Percentiles rank a stretch among this genome's conserved stretches.
These are phyloP conservation scores for Acrobasis suavella DNA, from an alignment of 2,888 invertebrate genomes.

Conservation along the genomic window DNA sequence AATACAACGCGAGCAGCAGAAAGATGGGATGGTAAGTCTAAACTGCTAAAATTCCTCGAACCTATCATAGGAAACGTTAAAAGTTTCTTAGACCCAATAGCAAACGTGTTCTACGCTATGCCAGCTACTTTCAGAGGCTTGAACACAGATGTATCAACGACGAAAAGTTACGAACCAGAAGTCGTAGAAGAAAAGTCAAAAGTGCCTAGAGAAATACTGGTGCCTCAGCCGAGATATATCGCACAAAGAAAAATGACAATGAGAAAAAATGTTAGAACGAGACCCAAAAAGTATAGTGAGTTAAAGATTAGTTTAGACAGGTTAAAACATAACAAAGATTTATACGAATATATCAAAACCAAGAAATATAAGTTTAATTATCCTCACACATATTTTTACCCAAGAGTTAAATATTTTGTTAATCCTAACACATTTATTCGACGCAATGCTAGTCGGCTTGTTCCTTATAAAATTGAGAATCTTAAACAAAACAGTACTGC, in stretches of 20 bases:
- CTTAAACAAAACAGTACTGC: slow-evolving; percentile 39
- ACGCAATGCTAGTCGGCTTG: slow-evolving; percentile 60
- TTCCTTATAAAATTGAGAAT: slow-evolving; percentile 51
- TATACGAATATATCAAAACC: slow-evolving; percentile 70
- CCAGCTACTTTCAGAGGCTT: slow-evolving; percentile 72
- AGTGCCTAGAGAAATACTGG: slow-evolving; percentile 63
- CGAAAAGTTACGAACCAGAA: slow-evolving; percentile 54
- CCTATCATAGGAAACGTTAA: slow-evolving; percentile 66
- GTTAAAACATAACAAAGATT: slow-evolving; percentile 71
- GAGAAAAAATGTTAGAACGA: slow-evolving; percentile 48
- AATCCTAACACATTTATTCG: slow-evolving; percentile 61
- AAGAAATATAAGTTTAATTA: slow-evolving; percentile 77
- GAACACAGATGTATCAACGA: slow-evolving; percentile 63
- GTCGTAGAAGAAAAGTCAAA: slow-evolving; percentile 51
- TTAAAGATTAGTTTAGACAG: slow-evolving; percentile 68
- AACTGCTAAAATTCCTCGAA: slow-evolving; percentile 72
- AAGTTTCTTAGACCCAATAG: slow-evolving; percentile 66
- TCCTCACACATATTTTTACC: slow-evolving; percentile 70
- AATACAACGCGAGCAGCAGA: slow-evolving; percentile 74
- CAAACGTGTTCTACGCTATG: slow-evolving; percentile 69
- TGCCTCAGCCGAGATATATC: slow-evolving; percentile 71
- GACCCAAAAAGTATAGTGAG: slow-evolving; percentile 69
- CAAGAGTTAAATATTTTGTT: slow-evolving; percentile 67
- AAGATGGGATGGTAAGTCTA: slow-evolving; percentile 81
- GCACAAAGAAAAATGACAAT: slow-evolving; percentile 70